Percentiles rank a stretch among this genome's conserved stretches.
phyloP scores from a whole-genome alignment of 2,888 invertebrate genomes.

The Cepaea hortensis region DNA sequence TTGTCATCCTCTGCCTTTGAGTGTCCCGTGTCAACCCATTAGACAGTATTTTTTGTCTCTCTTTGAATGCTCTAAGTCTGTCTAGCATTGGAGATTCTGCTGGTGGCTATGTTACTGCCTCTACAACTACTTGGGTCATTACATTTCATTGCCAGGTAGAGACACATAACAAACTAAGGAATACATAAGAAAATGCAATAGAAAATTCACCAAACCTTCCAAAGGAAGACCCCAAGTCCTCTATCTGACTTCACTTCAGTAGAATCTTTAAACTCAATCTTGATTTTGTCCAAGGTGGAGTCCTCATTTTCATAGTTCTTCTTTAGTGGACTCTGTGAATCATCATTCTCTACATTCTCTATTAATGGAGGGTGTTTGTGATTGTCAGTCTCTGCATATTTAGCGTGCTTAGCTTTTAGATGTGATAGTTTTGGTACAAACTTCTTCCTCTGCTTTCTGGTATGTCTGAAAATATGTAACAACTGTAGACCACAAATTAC shows the following conservation, averaged over 20 bases:
- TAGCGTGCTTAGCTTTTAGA: neutral
- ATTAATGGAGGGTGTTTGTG: constrained; percentile 12
- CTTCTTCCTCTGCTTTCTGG: neutral
- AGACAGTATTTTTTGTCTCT: no score
- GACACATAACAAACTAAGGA: no score
- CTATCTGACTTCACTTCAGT: neutral
- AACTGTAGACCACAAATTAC: no score
- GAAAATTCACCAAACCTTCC: constrained; percentile 11
- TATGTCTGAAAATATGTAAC: neutral
- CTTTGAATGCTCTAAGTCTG: no score
- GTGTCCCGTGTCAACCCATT: no score
- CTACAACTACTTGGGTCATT: neutral
- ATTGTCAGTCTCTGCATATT: neutral
- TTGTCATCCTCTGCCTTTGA: no score
- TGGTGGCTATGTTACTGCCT: no score
- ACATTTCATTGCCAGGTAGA: neutral
- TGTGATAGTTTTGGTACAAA: neutral
- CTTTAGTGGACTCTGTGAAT: neutral
- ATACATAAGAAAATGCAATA: no score
- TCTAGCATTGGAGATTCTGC: no score
- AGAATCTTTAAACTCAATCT: constrained; percentile 11
- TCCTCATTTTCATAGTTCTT: constrained; percentile 5
- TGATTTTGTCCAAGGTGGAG: neutral
- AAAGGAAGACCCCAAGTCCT: constrained; percentile 20
- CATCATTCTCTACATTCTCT: neutral